Conservation (phyloP, 2,797 vertebrate genomes). For the Hippocampus kuda region DNA sequence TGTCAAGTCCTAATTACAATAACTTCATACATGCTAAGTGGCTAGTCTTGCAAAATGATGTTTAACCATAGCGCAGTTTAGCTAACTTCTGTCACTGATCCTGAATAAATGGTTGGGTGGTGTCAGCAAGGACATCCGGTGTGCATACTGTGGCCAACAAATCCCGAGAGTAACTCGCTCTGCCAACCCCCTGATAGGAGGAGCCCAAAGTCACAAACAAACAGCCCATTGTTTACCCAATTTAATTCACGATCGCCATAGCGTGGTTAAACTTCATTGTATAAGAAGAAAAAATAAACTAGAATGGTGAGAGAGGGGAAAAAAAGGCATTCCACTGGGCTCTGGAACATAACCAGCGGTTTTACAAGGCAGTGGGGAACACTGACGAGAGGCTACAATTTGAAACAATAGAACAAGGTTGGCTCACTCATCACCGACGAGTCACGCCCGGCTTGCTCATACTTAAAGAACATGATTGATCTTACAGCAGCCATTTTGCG, state of each 20-base stretch:
- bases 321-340: neutral
- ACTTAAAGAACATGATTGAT: neutral
- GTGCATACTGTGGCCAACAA: neutral
- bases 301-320: neutral
- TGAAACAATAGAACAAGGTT: neutral
- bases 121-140: neutral
- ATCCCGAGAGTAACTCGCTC: neutral
- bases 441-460: neutral
- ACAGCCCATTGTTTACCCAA: neutral
- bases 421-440: neutral
- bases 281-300: no score
- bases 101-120: neutral
- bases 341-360: neutral
- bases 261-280: neutral
- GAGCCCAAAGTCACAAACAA: neutral
- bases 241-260: neutral
- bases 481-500: neutral
- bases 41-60: no score
- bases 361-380: neutral
- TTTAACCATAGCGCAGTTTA: no score
- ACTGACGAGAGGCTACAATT: neutral
- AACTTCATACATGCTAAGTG: no score
- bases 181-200: neutral
- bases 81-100: neutral
- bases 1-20: no score